Percentiles rank a stretch among this genome's conserved stretches.
Conservation (phyloP, 2,888 invertebrate species). For the Tinea trinotella region DNA sequence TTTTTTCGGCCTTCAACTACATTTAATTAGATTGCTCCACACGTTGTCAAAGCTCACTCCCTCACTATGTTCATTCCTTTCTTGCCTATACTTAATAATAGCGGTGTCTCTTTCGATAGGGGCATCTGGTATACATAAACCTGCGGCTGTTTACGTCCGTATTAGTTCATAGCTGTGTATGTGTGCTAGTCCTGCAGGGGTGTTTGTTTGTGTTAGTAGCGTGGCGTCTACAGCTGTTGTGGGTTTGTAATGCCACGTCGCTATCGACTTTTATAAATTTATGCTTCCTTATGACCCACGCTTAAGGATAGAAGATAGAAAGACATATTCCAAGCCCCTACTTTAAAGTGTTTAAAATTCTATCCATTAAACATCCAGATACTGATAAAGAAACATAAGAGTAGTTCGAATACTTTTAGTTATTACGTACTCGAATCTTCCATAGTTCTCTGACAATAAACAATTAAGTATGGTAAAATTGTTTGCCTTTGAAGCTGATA, state of each 20-base stretch:
- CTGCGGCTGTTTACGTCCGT: slow-evolving; percentile 62
- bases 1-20: slow-evolving; percentile 62
- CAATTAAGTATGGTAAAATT: neutral
- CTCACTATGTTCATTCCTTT: slow-evolving; percentile 26
- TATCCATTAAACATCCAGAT: slow-evolving; percentile 28
- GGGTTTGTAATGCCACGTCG: slow-evolving; percentile 50
- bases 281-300: slow-evolving; percentile 69
- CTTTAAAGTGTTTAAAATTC: slow-evolving; percentile 44
- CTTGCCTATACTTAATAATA: slow-evolving; percentile 31
- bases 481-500: neutral
- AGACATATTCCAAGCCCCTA: slow-evolving; percentile 36
- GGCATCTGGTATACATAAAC: slow-evolving; percentile 71
- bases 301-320: slow-evolving; percentile 31
- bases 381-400: slow-evolving; percentile 5
- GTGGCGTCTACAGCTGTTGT: slow-evolving; percentile 66
- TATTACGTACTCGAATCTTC: neutral
- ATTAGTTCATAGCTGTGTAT: slow-evolving; percentile 33
- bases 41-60: slow-evolving; percentile 57
- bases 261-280: slow-evolving; percentile 62
- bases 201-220: slow-evolving; percentile 53
- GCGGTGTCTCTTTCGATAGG: slow-evolving; percentile 56
- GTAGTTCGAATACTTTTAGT: neutral
- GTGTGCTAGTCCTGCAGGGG: slow-evolving; percentile 41
- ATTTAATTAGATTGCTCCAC: slow-evolving; percentile 62
- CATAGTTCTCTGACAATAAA: neutral